Evolutionary conservation across 2,888 invertebrate genomes (phyloP).

Genomic region (Willowsia nigromaculata): DNA sequence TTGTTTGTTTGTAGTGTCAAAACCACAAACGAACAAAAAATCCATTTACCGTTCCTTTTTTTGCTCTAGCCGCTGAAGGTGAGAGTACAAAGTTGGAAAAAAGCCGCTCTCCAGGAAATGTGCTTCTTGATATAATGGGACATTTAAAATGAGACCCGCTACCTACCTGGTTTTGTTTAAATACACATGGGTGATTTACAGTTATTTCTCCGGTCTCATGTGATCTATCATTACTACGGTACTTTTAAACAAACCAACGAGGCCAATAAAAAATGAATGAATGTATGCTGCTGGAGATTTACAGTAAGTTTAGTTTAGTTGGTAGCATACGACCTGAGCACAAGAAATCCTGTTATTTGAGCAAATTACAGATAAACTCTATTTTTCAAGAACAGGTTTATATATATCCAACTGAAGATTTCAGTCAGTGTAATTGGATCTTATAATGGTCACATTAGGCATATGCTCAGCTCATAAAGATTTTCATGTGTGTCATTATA

Average conservation of each 20-base stretch:
- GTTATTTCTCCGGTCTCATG: conserved; percentile 35
- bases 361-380: background rate
- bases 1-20: conserved; percentile 53
- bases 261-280: conserved; percentile 1
- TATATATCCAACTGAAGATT: background rate
- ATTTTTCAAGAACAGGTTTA: background rate
- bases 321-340: background rate
- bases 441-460: background rate
- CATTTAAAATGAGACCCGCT: conserved; percentile 23
- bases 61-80: background rate
- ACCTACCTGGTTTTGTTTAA: conserved; percentile 17
- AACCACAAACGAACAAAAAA: conserved; percentile 37
- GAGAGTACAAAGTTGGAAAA: background rate
- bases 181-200: conserved; percentile 42
- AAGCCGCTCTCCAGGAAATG: conserved; percentile 56
- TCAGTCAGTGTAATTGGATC: conserved; percentile 14
- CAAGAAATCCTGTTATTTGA: conserved; percentile 20
- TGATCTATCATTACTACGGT: conserved; percentile 58
- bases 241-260: conserved; percentile 10
- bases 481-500: conserved; percentile 16
- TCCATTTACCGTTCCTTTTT: conserved; percentile 19
- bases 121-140: conserved; percentile 5
- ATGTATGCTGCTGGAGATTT: background rate
- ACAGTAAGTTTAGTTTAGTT: background rate
- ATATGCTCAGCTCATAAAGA: background rate